phyloP scores from a whole-genome alignment of 2,797 vertebrate genomes.

The Sebastes reedi region DNA sequence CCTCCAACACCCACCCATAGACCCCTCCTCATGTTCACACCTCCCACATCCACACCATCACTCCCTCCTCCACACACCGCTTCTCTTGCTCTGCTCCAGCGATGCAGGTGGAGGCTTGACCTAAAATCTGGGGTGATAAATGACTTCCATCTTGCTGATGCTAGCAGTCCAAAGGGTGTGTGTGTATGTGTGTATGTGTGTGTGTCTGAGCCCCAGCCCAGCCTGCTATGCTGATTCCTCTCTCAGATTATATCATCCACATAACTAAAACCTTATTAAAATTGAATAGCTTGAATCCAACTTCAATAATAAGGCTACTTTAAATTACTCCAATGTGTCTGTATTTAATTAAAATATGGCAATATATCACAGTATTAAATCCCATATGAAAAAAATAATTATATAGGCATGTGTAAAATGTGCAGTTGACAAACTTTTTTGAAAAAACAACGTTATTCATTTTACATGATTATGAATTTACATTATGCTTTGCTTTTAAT shows the following conservation, averaged over 20 bases:
- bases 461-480: background rate
- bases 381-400: background rate
- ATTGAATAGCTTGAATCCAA: background rate
- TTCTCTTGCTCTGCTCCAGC: constrained; percentile 37
- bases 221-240: constrained; percentile 6
- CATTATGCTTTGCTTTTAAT: background rate
- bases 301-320: background rate
- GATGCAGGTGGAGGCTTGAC: constrained; percentile 75
- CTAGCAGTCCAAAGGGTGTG: constrained; percentile 29
- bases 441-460: background rate
- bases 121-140: constrained; percentile 82
- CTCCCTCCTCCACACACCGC: background rate
- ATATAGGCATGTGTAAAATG: background rate
- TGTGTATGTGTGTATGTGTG: constrained; percentile 10
- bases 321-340: background rate
- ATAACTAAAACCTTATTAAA: background rate
- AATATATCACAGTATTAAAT: background rate
- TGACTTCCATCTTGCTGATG: constrained; percentile 71
- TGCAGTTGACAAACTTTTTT: background rate
- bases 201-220: constrained; percentile 7
- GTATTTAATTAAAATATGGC: background rate
- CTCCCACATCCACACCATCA: constrained; percentile 13
- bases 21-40: constrained; percentile 17
- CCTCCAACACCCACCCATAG: constrained; percentile 15
- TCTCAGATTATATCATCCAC: background rate